Base-by-base conservation (phyloP, 1,140 invertebrate species). In the Dryas iulia region DNA sequence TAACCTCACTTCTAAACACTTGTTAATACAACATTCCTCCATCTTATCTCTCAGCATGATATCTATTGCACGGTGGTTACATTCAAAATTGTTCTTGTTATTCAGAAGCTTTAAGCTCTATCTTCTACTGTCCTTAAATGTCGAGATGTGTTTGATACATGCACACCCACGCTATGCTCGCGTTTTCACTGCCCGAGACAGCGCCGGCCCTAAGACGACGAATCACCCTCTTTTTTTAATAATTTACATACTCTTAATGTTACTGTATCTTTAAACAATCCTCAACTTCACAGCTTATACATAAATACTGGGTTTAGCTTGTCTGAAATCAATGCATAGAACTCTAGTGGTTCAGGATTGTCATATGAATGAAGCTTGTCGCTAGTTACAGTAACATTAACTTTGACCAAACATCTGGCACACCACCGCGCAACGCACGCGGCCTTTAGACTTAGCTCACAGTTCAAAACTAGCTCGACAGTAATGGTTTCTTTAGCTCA, bases 111-210 rank as follows among this genome's bases (percentile, higher is more conserved):
- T 21, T 59, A 5, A 5, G 57, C 25, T 10, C 24, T 7, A 11
- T 12, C 18, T 59, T 66, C 18, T 25, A 4, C 18, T 31, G 18
- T 25, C n/a, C n/a, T 35, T 53, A 25, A 25, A 12, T 56, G 53
- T 56, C 24, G 53, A 54, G 12, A 25, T 26, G 53, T 25, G 24
- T 56, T 56, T 56, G 24, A 56, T 25, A 25, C 11, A 31, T 67
- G 71, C 74, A 76, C 74, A 24, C 53, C 59, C 71, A 71, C 66
- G 72, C 72, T 69, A 71, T 59, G 69, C 71, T 47, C 71, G 72
- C 72, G 72, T 77, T 67, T 77, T 77, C 75, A 74, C 75, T 74
- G 75, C 63, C 65, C 75, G 60, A 74, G 63, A 73, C 75, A 71
- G 75, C 72, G 72, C 72, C 72, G 68, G 69, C 68, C 72, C 72